Base-by-base conservation (phyloP, 2,113 vertebrate genomes). In the Catagonus wagneri region DNA sequence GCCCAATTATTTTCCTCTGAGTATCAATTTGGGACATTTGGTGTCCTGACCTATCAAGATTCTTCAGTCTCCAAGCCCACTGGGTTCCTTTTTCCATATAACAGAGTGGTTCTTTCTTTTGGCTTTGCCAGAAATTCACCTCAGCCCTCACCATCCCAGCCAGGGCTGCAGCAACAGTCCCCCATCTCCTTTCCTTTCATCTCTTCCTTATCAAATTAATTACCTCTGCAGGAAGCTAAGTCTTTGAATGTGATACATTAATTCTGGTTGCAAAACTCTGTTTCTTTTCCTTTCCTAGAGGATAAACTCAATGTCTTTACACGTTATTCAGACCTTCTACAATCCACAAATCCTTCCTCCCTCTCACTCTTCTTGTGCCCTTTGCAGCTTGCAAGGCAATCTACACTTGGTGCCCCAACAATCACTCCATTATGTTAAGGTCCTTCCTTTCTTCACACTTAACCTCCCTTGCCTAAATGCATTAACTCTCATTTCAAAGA, bases 221-320 rank as follows among this genome's bases (percentile, higher is more conserved):
- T 83, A 63, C 12, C 72, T 72, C 61, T 60, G 17, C 10, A 78
- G 34, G 13, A 88, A 50, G 36, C 20, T 63, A 78, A 50, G 44
- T 85, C 65, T 90, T 84, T 94, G 25, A 93, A 89, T 85, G 61
- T 56, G 89, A 34, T 50, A 83, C 15, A 90, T 90, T 74, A 92
- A 94, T 66, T 88, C 52, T 79, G 39, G 32, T 60, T 94, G 39
- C 66, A 85, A 85, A 95, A 93, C 14, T 65, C 39, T 83, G 65
- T n/a, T 92, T 86, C 44, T 81, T 69, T 95, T 96, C 5, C 54
- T 86, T 91, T 87, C 19, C 52, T 86, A 69, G 4, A 92, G 13
- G 15, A 83, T 71, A 86, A 89, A 90, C 16, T 97, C 58, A 60
- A 83, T 83, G 79, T 88, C 61, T 68, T 95, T 29, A 27, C 54